Evolutionary conservation across 2,113 vertebrate species (phyloP), one percentile per base, ranked within the genome.

Genomic region (Clarias magur): DNA sequence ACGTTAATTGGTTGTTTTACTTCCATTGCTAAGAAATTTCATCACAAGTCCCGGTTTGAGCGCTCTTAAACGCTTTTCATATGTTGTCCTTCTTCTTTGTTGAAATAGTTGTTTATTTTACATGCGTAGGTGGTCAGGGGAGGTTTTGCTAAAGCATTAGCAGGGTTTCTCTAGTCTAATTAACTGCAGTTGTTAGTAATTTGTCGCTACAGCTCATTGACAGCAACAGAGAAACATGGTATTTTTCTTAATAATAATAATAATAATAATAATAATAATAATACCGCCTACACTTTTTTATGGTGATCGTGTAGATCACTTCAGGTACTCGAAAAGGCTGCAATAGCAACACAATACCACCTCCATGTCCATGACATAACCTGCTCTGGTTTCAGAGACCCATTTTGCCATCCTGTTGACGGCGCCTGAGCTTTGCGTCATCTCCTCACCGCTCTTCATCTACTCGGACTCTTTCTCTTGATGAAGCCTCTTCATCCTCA

Each of bases 401-500:
- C 54, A 53, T n/a, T 48, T 12, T 53, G 12, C 42, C 25, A 11
- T 9, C 38, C 10, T 75, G 2, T 23, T 23, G 38, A 8, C 53
- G 17, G 25, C n/a, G 7, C 4, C 76, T 80, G 54, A 57, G 56
- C 56, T 30, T n/a, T 54, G 13, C 38, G 67, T 68, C 62, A 19
- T 57, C 83, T 59, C 70, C 34, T 60, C 10, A 5, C 27, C 48
- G 23, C 65, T 57, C 59, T 27, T 59, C 73, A 62, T 48, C 21
- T 54, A 48, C 48, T 48, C 48, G 7, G 8, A 8, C 72, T 60
- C 83, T 60, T 80, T 87, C 80, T 75, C 15, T 72, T 48, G 16
- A 10, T 54, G 78, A 85, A 73, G 63, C 56, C 68, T 89, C 80
- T 34, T 86, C 80, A 83, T 88, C 76, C 68, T 84, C 80, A 81